Conservation (phyloP, 1,140 invertebrate genomes). For the Drosophila persimilis region DNA sequence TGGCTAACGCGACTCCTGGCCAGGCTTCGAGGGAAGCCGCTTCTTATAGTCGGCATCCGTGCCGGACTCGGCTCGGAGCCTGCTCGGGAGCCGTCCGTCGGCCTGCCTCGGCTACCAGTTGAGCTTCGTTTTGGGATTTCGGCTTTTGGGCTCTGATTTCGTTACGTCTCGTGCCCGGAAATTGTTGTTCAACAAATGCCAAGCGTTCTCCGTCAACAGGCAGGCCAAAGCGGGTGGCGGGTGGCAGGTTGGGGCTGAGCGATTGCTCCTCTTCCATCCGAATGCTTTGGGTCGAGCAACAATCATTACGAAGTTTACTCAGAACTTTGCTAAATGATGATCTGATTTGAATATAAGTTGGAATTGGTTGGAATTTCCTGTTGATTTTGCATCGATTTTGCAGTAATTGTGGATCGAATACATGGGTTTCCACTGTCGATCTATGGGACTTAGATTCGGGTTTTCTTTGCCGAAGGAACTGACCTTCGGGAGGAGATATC, state of each 20-base stretch:
- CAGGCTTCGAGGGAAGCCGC: constrained; percentile 28
- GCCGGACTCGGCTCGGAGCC: constrained; percentile 4
- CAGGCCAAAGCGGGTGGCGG: neutral
- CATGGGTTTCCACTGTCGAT: too few relatives aligned
- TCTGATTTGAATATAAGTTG: constrained; percentile 15
- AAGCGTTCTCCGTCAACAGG: constrained; percentile 48
- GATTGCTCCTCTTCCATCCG: constrained; percentile 18
- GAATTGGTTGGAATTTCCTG: neutral
- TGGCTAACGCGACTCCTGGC: constrained; percentile 69
- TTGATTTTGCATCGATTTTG: neutral
- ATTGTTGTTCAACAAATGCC: constrained; percentile 51
- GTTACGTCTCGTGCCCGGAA: constrained; percentile 32
- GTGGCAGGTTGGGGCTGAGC: neutral
- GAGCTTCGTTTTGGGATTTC: constrained; percentile 24
- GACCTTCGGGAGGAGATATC: too few relatives aligned
- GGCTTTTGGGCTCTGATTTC: constrained; percentile 22
- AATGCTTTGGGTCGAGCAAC: neutral
- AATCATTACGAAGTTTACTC: constrained; percentile 7
- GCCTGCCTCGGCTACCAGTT: constrained; percentile 29
- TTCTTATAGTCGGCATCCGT: constrained; percentile 59
- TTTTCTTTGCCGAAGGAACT: too few relatives aligned
- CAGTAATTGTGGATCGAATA: too few relatives aligned
- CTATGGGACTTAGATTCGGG: too few relatives aligned
- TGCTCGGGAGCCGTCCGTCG: constrained; percentile 25
- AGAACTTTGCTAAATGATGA: neutral